Base-by-base conservation (phyloP, 2,113 vertebrate species). In the Galbula dea region DNA sequence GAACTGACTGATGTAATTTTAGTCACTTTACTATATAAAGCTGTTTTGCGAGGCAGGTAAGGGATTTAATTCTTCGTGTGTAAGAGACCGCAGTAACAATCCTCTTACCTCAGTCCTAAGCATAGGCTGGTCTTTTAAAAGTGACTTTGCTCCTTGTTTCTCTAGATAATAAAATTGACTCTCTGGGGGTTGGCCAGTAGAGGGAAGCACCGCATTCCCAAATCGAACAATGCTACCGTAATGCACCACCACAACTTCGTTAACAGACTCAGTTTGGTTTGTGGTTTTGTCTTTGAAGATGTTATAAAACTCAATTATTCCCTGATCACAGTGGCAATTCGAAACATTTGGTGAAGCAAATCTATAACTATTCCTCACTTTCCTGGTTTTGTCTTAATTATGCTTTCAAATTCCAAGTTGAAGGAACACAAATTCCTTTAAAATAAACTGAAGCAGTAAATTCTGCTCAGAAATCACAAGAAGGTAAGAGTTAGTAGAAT, bases 121-220 rank as follows among this genome's bases (percentile, higher is more conserved):
- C 23, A 58, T 2, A 41, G 32, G 26, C 12, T 76, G 58, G 2
- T 36, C 19, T 71, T 83, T 39, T 11, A 0, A 18, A 43, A 49
- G 11, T 10, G 24, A 15, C 58, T 43, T 15, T 23, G 3, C 8
- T 23, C 37, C 17, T 66, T 3, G 5, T 41, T 88, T 71, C 26
- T 10, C 9, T 8, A 37, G 10, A 8, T 6, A 15, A 2, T 1
- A 15, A 24, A 55, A 7, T 20, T 11, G 20, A 10, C 10, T 57
- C 27, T 16, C 26, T 9, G 51, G 9, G 43, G 5, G 8, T 66
- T 3, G 6, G 89, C 93, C 94, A 83, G 84, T 3, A 94, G 96
- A 94, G 94, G 95, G 96, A 90, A 94, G 90, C 81, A 94, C n/a
- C 69, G 11, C 79, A 76, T 76, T 9, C 92, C 41, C 49, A 17